Evolutionary conservation across 2,888 invertebrate species (phyloP), one percentile per base, ranked within the genome.

Genomic region (Dynastes grantii): DNA sequence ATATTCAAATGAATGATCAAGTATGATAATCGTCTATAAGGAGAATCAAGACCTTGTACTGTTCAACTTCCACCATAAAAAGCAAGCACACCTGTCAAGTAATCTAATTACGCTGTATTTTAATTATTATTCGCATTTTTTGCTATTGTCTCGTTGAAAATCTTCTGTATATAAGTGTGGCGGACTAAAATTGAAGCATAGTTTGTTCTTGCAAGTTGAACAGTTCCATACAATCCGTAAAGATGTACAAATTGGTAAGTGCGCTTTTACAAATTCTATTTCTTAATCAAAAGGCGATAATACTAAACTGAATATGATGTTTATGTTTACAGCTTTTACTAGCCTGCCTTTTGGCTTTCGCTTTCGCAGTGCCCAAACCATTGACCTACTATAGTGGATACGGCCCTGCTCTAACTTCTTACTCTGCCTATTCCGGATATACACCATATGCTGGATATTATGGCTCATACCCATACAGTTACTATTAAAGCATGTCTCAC

Each of bases 301-400:
- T 45, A 11, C 11, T 11, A 45, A 45, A 45, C 1, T 45, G 45
- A 9, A 1, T 45, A 45, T 45, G 9, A 45, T 5, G 1, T 32
- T 32, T 32, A 2, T 3, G 32, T 32, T 32, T 32, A 32, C 32
- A 91, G 91, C 82, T 91, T 65, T 85, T 90, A 78, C 82, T 90
- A 71, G 88, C 90, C 81, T 89, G 89, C 78, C 83, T 90, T 45
- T 76, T 90, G 85, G 89, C 91, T 76, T 16, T 92, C 83, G 87
- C 90, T 78, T 83, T 90, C 85, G 90, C 92, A 80, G 78, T 65
- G 1, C 76, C 78, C 9, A 76, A 76, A 49, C 79, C 81, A 2
- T 71, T 71, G 40, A 76, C 73, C 55, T 55, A 16, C 71, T 75
- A 75, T 27, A 45, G 29, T 49, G 61, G 61, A 16, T 78, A 75